These are phyloP conservation scores for Panagrolaimus sp. DNA, from an alignment of 1,140 invertebrate genomes.

Conservation along the genomic window DNA sequence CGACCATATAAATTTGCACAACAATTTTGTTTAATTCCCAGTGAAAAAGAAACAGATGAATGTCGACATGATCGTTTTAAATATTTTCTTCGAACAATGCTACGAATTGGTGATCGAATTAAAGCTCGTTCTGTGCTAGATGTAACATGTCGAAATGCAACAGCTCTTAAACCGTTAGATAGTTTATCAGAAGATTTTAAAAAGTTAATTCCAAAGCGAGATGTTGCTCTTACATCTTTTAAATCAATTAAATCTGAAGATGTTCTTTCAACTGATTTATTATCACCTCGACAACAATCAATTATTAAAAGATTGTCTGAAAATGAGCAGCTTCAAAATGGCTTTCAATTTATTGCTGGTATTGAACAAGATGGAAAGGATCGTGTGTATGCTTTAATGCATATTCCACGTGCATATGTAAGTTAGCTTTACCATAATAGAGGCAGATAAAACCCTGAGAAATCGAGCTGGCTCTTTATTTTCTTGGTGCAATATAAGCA, in stretches of 20 bases:
- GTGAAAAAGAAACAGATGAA: not conserved
- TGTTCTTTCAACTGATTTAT: not conserved
- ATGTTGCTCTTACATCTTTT: not conserved
- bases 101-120: not conserved
- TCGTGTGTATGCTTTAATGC: not conserved
- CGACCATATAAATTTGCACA: constrained; percentile 4
- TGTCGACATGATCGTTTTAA: not conserved
- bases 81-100: not conserved
- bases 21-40: not conserved
- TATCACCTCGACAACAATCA: not conserved
- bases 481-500: too few relatives aligned
- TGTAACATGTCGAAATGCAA: not conserved
- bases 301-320: not conserved
- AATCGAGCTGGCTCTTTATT: too few relatives aligned
- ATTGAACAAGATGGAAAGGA: not conserved
- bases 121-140: not conserved
- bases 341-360: not conserved
- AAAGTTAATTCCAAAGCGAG: not conserved
- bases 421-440: too few relatives aligned
- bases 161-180: not conserved
- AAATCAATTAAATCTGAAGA: not conserved
- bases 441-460: too few relatives aligned
- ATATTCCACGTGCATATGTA: not conserved
- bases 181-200: not conserved
- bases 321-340: not conserved